Percentiles rank a stretch among this genome's conserved stretches.
These are phyloP conservation scores for Brachionus plicatilis DNA, from an alignment of 1,140 invertebrate species.

Conservation along the genomic window DNA sequence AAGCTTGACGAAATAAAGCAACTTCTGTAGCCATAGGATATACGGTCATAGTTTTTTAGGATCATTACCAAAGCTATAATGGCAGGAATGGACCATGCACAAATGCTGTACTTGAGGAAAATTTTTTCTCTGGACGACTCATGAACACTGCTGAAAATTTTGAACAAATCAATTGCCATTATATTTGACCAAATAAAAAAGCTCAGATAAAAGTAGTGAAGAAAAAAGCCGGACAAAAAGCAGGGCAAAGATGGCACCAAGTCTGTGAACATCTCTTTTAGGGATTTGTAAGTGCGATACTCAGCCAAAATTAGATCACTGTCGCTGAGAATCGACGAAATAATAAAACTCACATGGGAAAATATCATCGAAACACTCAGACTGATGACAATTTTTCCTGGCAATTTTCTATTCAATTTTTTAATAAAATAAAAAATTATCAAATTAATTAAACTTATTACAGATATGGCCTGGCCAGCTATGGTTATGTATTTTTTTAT, in stretches of 20 bases:
- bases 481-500: not conserved
- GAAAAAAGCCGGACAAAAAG: not conserved
- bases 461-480: not conserved
- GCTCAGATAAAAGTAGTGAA: not conserved
- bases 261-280: not conserved
- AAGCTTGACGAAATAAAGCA: not conserved
- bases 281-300: not conserved
- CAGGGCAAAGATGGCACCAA: not conserved
- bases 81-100: not conserved
- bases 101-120: not conserved
- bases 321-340: not conserved
- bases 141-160: not conserved
- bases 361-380: not conserved
- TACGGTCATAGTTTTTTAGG: not conserved
- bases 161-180: constrained; percentile 1
- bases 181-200: constrained; percentile 4
- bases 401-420: not conserved
- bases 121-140: not conserved
- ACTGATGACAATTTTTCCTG: not conserved
- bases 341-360: not conserved
- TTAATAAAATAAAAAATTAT: not conserved
- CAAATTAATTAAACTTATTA: not conserved
- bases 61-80: not conserved
- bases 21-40: not conserved
- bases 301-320: not conserved